These are phyloP conservation scores for Actenoides lindsayi DNA, from an alignment of 2,113 vertebrate species.

Conservation along the genomic window DNA sequence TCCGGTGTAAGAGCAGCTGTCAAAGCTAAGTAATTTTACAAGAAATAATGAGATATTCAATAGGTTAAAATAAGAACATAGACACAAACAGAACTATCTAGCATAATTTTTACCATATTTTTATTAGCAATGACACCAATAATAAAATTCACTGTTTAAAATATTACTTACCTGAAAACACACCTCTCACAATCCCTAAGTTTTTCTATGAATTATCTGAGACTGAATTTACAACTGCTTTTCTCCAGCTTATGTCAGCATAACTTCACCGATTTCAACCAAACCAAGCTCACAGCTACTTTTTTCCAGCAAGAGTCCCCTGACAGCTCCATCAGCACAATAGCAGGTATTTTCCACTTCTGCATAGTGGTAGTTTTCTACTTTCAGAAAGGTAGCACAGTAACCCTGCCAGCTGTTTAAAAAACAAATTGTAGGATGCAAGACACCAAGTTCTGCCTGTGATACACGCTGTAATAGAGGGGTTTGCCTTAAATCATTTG, in stretches of 20 bases:
- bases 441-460: neutral
- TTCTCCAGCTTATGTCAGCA: neutral
- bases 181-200: neutral
- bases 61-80: neutral
- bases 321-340: slow-evolving; percentile 38
- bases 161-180: neutral
- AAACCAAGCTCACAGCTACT: neutral
- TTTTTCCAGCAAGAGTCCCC: neutral
- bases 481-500: neutral
- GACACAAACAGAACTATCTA: neutral
- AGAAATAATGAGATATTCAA: neutral
- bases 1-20: neutral
- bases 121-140: neutral
- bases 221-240: neutral
- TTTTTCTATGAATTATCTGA: neutral
- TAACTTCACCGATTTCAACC: neutral
- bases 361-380: neutral
- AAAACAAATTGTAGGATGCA: neutral
- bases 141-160: neutral
- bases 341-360: slow-evolving; percentile 2
- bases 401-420: neutral
- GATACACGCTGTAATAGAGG: neutral
- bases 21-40: neutral
- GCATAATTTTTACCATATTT: neutral
- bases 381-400: neutral